Conservation (phyloP, 2,797 vertebrate species). For the Sebastes hopkinsi region DNA sequence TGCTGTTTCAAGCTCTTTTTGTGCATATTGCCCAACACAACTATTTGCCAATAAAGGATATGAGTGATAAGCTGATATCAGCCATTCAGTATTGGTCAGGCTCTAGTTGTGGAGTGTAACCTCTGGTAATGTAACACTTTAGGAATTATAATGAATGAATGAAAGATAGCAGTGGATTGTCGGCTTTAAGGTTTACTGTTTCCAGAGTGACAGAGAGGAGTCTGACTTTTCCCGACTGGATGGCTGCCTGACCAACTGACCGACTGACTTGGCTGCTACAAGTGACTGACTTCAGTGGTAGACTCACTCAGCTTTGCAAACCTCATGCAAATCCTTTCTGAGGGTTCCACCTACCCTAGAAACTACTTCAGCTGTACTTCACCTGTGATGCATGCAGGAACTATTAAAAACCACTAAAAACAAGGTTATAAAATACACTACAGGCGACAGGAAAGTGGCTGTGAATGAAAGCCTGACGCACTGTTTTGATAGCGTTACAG, state of each 20-base stretch:
- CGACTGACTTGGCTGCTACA: background rate
- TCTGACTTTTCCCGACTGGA: background rate
- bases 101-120: constrained; percentile 1
- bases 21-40: background rate
- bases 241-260: constrained; percentile 13
- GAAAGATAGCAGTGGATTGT: constrained; percentile 20
- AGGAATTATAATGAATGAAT: constrained; percentile 47
- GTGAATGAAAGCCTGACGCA: background rate
- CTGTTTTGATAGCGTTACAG: background rate
- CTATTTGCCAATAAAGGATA: background rate
- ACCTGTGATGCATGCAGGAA: background rate
- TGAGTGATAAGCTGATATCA: background rate
- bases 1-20: background rate
- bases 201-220: constrained; percentile 14
- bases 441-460: background rate
- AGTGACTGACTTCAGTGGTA: background rate
- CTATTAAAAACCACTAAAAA: constrained; percentile 5
- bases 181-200: constrained; percentile 39
- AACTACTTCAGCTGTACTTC: background rate
- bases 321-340: constrained; percentile 52
- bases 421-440: background rate
- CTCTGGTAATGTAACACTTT: constrained; percentile 32
- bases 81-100: background rate
- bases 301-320: constrained; percentile 46
- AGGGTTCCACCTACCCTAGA: constrained; percentile 11